Conservation (phyloP, 2,888 invertebrate species). For the Dione vanillae region DNA sequence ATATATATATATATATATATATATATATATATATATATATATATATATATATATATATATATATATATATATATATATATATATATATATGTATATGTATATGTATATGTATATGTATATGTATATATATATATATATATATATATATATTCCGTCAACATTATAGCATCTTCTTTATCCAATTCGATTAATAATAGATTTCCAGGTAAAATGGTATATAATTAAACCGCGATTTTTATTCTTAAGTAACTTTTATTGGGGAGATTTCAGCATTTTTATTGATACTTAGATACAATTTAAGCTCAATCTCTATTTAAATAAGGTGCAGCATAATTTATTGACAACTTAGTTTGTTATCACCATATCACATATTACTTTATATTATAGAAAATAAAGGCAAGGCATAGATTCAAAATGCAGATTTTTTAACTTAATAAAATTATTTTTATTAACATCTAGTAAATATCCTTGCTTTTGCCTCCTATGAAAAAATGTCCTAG, state of each 20-base stretch:
- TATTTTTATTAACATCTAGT: too few species aligned
- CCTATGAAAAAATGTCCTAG: neutral
- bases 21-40: too few species aligned
- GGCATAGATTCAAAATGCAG: neutral
- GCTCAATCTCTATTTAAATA: constrained; percentile 15
- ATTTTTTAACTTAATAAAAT: neutral
- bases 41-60: too few species aligned
- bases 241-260: constrained; percentile 13
- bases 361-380: constrained; percentile 10
- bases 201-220: too few species aligned
- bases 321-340: neutral
- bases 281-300: constrained; percentile 20
- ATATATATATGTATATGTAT: too few species aligned
- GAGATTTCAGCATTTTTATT: constrained; percentile 6
- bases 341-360: neutral
- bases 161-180: too few species aligned
- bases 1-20: too few species aligned
- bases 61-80: too few species aligned
- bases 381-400: neutral
- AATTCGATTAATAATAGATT: too few species aligned
- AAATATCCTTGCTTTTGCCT: neutral
- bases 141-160: too few species aligned
- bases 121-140: too few species aligned
- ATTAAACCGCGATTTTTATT: neutral
- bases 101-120: too few species aligned